Conservation (phyloP, 1,140 invertebrate genomes). For the Listronotus oregonensis region DNA sequence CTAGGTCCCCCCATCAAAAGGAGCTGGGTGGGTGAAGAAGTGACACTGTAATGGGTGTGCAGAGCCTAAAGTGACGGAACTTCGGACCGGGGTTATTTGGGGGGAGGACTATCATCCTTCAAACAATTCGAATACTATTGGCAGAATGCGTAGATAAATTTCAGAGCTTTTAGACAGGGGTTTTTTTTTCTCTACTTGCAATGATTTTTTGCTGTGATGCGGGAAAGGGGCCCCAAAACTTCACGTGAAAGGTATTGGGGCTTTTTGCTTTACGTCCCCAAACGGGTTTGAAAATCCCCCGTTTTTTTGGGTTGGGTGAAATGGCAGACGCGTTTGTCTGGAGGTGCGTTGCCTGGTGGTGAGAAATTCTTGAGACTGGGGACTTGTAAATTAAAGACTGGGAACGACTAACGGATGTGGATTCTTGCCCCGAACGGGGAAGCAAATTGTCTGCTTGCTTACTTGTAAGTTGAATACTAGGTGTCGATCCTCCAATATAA, state of each 20-base stretch:
- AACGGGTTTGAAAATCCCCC: slow-evolving; percentile 73
- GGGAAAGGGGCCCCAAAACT: slow-evolving; percentile 39
- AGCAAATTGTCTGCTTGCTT: slow-evolving; percentile 36
- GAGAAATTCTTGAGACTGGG: slow-evolving; percentile 57
- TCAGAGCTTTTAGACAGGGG: slow-evolving; percentile 39
- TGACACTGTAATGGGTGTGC: not conserved
- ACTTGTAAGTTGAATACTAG: slow-evolving; percentile 34
- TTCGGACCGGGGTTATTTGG: not conserved
- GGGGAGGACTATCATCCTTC: slow-evolving; percentile 58
- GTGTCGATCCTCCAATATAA: slow-evolving; percentile 39
- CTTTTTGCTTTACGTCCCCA: slow-evolving; percentile 38
- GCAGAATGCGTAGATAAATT: slow-evolving; percentile 45
- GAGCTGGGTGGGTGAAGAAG: not conserved
- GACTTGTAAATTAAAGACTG: slow-evolving; percentile 49
- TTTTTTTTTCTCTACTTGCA: slow-evolving; percentile 34
- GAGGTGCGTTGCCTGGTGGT: slow-evolving; percentile 56
- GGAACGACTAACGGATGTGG: slow-evolving; percentile 35
- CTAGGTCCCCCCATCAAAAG: slow-evolving; percentile 42
- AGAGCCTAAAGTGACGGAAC: not conserved
- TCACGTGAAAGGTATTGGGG: slow-evolving; percentile 41
- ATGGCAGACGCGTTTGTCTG: slow-evolving; percentile 55
- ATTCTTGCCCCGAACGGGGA: slow-evolving; percentile 29
- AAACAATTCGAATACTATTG: slow-evolving; percentile 64
- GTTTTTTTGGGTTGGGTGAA: slow-evolving; percentile 63
- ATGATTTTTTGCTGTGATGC: slow-evolving; percentile 29